Conservation (phyloP, 1,140 invertebrate genomes). For the Caenorhabditis inopinata region DNA sequence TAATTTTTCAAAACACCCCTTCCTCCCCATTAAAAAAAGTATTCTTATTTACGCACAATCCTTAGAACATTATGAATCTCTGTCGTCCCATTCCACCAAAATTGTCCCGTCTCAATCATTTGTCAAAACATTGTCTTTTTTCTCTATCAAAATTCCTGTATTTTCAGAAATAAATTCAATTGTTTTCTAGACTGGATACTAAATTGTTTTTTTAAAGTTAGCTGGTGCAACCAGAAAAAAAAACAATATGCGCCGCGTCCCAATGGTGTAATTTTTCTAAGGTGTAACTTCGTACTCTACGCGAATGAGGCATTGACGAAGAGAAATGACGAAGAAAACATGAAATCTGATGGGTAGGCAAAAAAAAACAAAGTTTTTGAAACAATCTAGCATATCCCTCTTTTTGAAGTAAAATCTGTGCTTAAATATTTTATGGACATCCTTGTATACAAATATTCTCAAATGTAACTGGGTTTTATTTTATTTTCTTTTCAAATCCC, state of each 20-base stretch:
- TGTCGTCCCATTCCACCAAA: too few species aligned
- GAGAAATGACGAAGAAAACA: background rate
- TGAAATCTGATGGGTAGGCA: background rate
- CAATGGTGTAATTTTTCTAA: slow-evolving; percentile 2
- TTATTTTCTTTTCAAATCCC: too few species aligned
- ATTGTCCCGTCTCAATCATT: too few species aligned
- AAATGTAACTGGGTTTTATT: too few species aligned
- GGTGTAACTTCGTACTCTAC: slow-evolving; percentile 27
- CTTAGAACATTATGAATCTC: slow-evolving; percentile 20
- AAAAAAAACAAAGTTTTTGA: background rate
- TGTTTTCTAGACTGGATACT: background rate
- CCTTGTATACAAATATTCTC: too few species aligned
- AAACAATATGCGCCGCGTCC: background rate
- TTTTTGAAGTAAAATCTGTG: background rate
- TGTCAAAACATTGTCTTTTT: too few species aligned
- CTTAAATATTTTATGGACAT: background rate
- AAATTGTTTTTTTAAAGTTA: background rate
- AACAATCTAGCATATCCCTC: slow-evolving; percentile 5
- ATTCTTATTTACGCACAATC: background rate
- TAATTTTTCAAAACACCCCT: background rate
- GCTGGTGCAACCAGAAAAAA: too few species aligned
- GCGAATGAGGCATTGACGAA: slow-evolving; percentile 2
- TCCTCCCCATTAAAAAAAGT: background rate
- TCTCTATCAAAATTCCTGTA: background rate
- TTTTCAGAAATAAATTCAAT: too few species aligned